Percentiles rank a stretch among this genome's conserved stretches.
Conservation (phyloP, 2,888 invertebrate genomes). For the Lithophane socia region DNA sequence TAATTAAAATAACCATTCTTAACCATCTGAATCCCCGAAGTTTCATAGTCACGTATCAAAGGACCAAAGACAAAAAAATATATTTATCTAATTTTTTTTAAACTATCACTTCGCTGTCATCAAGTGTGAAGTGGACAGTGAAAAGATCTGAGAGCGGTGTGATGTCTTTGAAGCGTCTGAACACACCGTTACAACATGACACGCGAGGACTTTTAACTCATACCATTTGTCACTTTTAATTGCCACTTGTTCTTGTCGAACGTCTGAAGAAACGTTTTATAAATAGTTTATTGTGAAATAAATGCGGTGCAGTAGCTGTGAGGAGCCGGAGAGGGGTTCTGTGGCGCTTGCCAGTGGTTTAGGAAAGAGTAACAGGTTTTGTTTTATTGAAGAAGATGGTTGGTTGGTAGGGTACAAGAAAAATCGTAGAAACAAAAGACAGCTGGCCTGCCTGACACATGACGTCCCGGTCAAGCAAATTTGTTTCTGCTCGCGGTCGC, state of each 20-base stretch:
- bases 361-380: not conserved
- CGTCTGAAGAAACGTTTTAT: constrained; percentile 83
- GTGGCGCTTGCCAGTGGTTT: not conserved
- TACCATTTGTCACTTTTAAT: constrained; percentile 90
- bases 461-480: too few relatives aligned
- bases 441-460: too few relatives aligned
- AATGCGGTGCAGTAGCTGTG: constrained; percentile 41
- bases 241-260: constrained; percentile 88
- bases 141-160: constrained; percentile 79
- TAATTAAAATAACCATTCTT: constrained; percentile 2
- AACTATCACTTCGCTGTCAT: constrained; percentile 65
- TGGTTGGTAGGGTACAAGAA: too few relatives aligned
- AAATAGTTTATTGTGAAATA: constrained; percentile 88
- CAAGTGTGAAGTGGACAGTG: constrained; percentile 73
- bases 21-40: constrained; percentile 1
- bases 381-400: not conserved
- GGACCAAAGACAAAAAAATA: constrained; percentile 36
- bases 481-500: too few relatives aligned
- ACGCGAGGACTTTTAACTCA: constrained; percentile 77
- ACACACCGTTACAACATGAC: constrained; percentile 79
- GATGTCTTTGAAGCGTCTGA: constrained; percentile 75
- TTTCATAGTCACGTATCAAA: constrained; percentile 6
- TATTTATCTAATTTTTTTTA: constrained; percentile 62
- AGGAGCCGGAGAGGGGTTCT: constrained; percentile 6
- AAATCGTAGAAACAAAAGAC: too few relatives aligned